These are phyloP conservation scores for Habropoda laboriosa DNA, from an alignment of 1,140 invertebrate genomes.

Conservation along the genomic window DNA sequence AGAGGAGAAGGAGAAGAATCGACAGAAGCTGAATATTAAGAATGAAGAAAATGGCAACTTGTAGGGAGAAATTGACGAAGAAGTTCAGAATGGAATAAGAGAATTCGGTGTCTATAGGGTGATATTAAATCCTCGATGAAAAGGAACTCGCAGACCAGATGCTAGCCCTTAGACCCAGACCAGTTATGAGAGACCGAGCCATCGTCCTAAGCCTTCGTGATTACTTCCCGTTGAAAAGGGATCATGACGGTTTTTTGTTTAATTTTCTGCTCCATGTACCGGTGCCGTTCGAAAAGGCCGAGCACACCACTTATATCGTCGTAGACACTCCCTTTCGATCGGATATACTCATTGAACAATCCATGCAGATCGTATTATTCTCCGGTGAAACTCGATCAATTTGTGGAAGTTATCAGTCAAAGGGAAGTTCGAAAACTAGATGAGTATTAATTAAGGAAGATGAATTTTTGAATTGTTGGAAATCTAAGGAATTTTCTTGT, in stretches of 20 bases:
- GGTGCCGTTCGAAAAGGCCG: slow-evolving; percentile 6
- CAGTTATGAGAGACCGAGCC: slow-evolving; percentile 55
- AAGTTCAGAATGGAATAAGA: slow-evolving; percentile 44
- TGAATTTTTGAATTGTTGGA: no score
- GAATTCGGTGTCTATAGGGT: slow-evolving; percentile 54
- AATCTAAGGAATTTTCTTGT: no score
- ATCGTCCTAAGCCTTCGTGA: slow-evolving; percentile 61
- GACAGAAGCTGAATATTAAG: not conserved
- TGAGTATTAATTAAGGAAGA: not conserved
- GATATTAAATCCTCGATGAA: slow-evolving; percentile 71
- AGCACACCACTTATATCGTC: not conserved
- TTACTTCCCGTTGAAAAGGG: slow-evolving; percentile 66
- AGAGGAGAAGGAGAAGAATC: not conserved
- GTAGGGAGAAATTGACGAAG: not conserved
- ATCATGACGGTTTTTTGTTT: slow-evolving; percentile 69
- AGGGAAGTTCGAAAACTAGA: not conserved
- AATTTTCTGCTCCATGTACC: slow-evolving; percentile 58
- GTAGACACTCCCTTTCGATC: not conserved
- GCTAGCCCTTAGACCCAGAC: slow-evolving; percentile 51
- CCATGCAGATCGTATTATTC: not conserved
- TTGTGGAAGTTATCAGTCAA: no score
- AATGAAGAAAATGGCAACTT: slow-evolving; percentile 30
- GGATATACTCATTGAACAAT: not conserved
- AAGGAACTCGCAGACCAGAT: slow-evolving; percentile 53
- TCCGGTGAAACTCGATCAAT: not conserved